Evolutionary conservation across 2,113 vertebrate genomes (phyloP).

Genomic region (Psophia crepitans): DNA sequence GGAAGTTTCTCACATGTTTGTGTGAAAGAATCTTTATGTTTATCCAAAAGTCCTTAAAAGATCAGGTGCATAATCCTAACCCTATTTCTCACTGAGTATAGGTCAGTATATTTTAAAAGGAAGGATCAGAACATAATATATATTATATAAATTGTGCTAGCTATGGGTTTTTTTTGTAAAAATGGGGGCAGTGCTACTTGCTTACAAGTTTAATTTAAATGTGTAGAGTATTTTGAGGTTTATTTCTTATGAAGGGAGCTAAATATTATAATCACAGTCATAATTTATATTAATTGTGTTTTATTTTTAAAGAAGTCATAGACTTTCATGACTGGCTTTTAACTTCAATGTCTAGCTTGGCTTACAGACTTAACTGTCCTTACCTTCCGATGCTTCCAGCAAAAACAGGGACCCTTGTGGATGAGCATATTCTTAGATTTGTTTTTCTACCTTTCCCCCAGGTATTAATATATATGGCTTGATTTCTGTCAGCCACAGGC

Average conservation of each 20-base stretch:
- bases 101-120: neutral
- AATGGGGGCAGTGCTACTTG: neutral
- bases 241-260: neutral
- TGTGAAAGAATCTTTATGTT: neutral
- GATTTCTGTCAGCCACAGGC: neutral
- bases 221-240: neutral
- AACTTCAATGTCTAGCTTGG: neutral
- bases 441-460: neutral
- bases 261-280: neutral
- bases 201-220: neutral
- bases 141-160: neutral
- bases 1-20: neutral
- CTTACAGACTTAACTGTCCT: neutral
- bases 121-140: neutral
- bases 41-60: neutral
- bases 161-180: neutral
- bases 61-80: neutral
- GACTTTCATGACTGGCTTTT: neutral
- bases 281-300: neutral
- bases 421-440: neutral
- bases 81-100: neutral
- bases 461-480: neutral
- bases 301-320: neutral
- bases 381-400: neutral
- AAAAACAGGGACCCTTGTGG: neutral